Base-by-base conservation (phyloP, 2,797 vertebrate species). In the Odontamblyopus rebecca region DNA sequence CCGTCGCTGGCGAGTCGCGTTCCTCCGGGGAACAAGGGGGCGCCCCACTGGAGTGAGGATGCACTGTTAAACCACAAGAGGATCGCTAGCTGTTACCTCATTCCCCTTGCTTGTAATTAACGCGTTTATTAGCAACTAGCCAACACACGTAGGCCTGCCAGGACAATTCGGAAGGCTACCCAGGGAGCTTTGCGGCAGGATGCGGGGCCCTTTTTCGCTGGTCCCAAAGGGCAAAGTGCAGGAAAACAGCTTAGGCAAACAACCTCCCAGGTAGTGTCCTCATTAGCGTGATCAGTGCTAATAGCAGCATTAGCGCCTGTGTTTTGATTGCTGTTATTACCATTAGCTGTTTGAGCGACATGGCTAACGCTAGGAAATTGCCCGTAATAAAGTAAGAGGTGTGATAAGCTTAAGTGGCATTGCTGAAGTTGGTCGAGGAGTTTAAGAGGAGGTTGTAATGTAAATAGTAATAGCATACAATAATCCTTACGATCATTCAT, bases 31-130 rank as follows among this genome's bases (percentile, higher is more conserved):
- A 81, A 71, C 70, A 76, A 82, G 61, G 38, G 59, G 77, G 72
- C 61, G 54, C 75, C 65, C 72, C 77, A 67, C 68, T 75, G 51
- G 56, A 81, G 80, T 74, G 75, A 81, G 83, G 76, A 71, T 71
- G 72, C 74, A 59, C 59, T 66, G 38, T 57, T 0, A 0, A 41
- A 27, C 62, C 88, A 70, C 84, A 1, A 0, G 71, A 72, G 89
- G 70, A 71, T 29, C 44, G 16, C 32, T 38, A n/a, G 67, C 56
- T 27, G 71, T 88, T 88, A 82, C 84, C 86, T 90, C 88, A 86
- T 85, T 85, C 87, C 91, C 91, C 91, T 23, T 78, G 89, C 77
- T 87, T 90, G 85, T 92, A 89, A 92, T 92, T 91, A 92, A 75
- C 13, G 1, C 6, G 41, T 61, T 79, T 77, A 90, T 90, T 89